phyloP scores from a whole-genome alignment of 2,113 vertebrate genomes.

The Muntiacus reevesi region DNA sequence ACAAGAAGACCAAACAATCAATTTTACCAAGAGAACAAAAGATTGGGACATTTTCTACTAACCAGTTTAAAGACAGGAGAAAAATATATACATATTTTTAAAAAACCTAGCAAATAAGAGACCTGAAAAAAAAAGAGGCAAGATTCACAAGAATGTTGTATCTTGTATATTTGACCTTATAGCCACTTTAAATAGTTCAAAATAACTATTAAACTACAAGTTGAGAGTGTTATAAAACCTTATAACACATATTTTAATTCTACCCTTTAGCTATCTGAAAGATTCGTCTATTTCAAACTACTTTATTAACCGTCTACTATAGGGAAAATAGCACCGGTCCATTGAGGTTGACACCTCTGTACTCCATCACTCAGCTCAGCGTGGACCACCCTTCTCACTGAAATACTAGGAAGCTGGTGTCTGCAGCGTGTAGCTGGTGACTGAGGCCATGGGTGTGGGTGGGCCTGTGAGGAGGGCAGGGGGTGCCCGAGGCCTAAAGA shows the following conservation, averaged over 20 bases:
- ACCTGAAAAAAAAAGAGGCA: neutral
- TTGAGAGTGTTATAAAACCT: neutral
- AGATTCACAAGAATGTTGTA: neutral
- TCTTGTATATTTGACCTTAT: neutral
- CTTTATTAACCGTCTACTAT: too few relatives aligned
- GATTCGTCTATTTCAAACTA: neutral
- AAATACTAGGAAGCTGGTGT: neutral
- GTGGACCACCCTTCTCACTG: neutral
- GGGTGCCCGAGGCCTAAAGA: neutral
- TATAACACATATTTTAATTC: neutral
- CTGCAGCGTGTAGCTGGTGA: too few relatives aligned
- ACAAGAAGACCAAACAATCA: neutral
- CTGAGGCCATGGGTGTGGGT: neutral
- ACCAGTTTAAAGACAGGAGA: neutral
- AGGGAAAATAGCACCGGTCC: neutral
- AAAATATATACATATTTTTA: neutral
- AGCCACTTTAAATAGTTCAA: neutral
- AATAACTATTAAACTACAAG: neutral
- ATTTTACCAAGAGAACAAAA: neutral
- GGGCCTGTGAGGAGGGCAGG: neutral
- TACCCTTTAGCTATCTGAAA: neutral
- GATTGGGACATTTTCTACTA: neutral
- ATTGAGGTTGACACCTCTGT: neutral
- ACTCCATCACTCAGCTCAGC: neutral
- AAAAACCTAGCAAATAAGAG: neutral